Conservation (phyloP, 2,797 vertebrate species). For the Carapus acus region DNA sequence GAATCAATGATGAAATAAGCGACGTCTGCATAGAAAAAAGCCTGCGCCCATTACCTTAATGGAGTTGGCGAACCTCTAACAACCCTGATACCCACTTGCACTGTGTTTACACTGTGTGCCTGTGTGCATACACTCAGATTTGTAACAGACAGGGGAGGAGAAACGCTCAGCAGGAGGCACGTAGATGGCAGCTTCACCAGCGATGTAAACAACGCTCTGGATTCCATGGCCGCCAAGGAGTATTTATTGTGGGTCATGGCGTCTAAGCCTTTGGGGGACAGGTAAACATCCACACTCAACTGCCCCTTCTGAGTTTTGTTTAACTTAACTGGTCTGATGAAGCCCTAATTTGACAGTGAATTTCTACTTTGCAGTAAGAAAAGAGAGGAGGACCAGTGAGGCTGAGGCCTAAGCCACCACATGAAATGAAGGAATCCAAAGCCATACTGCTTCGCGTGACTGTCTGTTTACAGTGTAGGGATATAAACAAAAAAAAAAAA, state of each 20-base stretch:
- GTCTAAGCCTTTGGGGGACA: conserved; percentile 74
- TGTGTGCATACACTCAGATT: conserved; percentile 72
- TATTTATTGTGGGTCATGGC: conserved; percentile 95
- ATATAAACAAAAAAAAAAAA: conserved; percentile 47
- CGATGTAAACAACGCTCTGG: conserved; percentile 90
- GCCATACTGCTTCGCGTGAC: conserved; percentile 59
- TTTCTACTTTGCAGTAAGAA: conserved; percentile 60
- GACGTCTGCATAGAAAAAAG: no score
- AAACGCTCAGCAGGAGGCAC: conserved; percentile 78
- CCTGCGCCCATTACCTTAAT: no score
- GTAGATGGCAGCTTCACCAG: conserved; percentile 96
- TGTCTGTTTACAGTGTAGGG: conserved; percentile 32
- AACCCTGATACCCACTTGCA: not conserved
- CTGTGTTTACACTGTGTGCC: conserved; percentile 42
- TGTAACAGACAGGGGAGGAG: conserved; percentile 65
- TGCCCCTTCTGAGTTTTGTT: no score
- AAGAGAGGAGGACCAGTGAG: conserved; percentile 52
- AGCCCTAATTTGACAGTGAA: not conserved
- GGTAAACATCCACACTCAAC: no score
- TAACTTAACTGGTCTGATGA: not conserved
- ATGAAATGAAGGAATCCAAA: conserved; percentile 52
- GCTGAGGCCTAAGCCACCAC: conserved; percentile 24
- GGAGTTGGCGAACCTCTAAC: not conserved
- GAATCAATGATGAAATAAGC: conserved; percentile 16
- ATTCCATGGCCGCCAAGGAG: conserved; percentile 89